phyloP scores from a whole-genome alignment of 2,888 invertebrate species.

The Eupithecia vulgata region DNA sequence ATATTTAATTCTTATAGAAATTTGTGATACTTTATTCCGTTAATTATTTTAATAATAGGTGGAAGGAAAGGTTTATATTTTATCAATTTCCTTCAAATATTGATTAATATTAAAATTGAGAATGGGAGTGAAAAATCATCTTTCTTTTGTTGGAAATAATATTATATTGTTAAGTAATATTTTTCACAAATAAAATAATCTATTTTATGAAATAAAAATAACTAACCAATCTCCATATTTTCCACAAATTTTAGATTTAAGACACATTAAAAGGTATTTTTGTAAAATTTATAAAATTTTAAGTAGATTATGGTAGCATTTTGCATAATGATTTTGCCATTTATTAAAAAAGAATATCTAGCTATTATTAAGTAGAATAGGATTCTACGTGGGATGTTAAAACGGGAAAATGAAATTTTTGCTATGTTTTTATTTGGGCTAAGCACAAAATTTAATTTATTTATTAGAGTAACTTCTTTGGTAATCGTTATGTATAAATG shows the following conservation, averaged over 20 bases:
- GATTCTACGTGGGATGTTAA: not conserved
- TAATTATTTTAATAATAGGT: not conserved
- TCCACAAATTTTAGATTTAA: slow-evolving; percentile 5
- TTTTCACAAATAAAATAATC: not conserved
- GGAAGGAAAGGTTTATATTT: not conserved
- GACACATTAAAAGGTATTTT: slow-evolving; percentile 26
- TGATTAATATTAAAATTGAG: not conserved
- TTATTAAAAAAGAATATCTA: slow-evolving; percentile 18
- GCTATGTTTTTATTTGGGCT: slow-evolving; percentile 13
- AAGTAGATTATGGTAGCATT: slow-evolving; percentile 22
- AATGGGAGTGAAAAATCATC: not conserved
- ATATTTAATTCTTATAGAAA: not conserved
- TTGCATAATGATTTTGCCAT: slow-evolving; percentile 35
- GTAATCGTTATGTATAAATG: not conserved
- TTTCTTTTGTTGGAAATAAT: not conserved
- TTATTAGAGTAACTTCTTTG: not conserved
- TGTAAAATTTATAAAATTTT: slow-evolving; percentile 26
- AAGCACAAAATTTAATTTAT: slow-evolving; percentile 13
- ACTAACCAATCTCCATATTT: slow-evolving; percentile 1
- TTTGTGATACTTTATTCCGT: slow-evolving; percentile 1
- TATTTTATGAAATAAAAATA: not conserved
- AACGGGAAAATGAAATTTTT: slow-evolving; percentile 5
- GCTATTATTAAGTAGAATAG: slow-evolving; percentile 3
- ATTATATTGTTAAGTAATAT: not conserved
- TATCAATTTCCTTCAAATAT: not conserved